Base-by-base conservation (phyloP, 1,140 invertebrate genomes). In the Drosophila pseudoobscura region DNA sequence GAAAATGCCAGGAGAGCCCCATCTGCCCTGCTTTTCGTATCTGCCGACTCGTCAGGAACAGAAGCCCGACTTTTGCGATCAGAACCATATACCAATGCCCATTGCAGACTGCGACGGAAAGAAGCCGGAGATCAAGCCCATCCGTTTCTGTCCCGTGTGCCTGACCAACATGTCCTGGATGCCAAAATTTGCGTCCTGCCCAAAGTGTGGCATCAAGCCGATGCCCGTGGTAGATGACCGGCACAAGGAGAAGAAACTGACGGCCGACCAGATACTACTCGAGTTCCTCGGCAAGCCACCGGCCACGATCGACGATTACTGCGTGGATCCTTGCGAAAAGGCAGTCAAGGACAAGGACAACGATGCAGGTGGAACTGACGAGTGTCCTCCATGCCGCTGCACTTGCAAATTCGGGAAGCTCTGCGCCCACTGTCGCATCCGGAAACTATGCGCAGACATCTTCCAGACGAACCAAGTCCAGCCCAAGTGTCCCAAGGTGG, bases 371-470 rank as follows among this genome's bases (percentile, higher is more conserved):
- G 43, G 11, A 4, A 24, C 52, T 0, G 71, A 84, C 2, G 50
- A 68, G 6, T 54, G 43, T 35, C 53, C 51, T 0, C 58, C 70
- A 0, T 91, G 89, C 15, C 66, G 90, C 0, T 91, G 90, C 49
- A 91, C 75, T 4, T 90, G 80, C 52, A 57, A 60, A 35, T 45
- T 24, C 11, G 82, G 66, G 3, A 91, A 72, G 43, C 7, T 75
- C 5, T 91, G 89, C 24, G 89, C 85, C 1, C 85, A 91, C 57
- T 91, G 89, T 15, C 82, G 90, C 17, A 91, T 91, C 11, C 64
- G 83, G 0, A 78, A 87, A 13, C 17, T 76, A 0, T 91, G 90
- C 44, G 58, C 65, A 0, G 87, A 91, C 20, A 75, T 91, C 6
- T 91, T 91, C 20, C 62, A 80, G 29, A 6, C 20, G 17, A 62